phyloP scores from a whole-genome alignment of 64 coral and sea anemone genomes.

The Montipora capricornis region DNA sequence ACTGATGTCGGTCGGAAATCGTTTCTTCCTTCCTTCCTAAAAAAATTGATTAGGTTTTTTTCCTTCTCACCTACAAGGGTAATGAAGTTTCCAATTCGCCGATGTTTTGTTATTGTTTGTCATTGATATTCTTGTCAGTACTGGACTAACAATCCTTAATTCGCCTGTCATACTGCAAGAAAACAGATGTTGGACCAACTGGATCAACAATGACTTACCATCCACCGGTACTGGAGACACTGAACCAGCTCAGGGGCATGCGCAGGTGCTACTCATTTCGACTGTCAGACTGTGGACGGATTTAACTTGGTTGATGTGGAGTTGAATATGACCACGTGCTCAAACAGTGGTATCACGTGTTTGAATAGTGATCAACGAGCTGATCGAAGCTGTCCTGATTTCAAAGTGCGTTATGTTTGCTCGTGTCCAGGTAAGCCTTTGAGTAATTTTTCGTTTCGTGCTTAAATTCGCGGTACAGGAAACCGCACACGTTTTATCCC shows the following conservation, averaged over 20 bases:
- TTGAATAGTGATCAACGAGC: constrained; percentile 77
- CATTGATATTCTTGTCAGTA: background rate
- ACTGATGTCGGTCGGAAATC: too few relatives aligned
- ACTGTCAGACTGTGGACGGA: constrained; percentile 82
- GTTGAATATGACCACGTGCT: constrained; percentile 75
- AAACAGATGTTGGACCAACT: constrained; percentile 91
- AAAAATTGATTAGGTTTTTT: too few relatives aligned
- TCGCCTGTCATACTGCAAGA: constrained; percentile 21
- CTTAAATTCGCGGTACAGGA: background rate
- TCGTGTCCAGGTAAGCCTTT: constrained; percentile 73
- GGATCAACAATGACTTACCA: constrained; percentile 76
- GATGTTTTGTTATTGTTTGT: background rate
- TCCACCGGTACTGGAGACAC: constrained; percentile 65
- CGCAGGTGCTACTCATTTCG: constrained; percentile 47
- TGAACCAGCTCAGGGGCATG: constrained; percentile 69
- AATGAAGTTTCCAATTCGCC: too few relatives aligned
- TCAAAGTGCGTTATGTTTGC: constrained; percentile 92
- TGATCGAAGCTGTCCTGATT: constrained; percentile 79
- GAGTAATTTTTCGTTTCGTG: background rate
- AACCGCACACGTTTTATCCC: too few relatives aligned
- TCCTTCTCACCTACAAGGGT: too few relatives aligned
- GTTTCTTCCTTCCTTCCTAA: too few relatives aligned
- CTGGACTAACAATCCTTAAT: background rate
- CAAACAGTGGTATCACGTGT: constrained; percentile 82
- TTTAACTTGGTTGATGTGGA: constrained; percentile 64